Conservation (phyloP, 2,888 invertebrate genomes). For the Lomographa bimaculata region DNA sequence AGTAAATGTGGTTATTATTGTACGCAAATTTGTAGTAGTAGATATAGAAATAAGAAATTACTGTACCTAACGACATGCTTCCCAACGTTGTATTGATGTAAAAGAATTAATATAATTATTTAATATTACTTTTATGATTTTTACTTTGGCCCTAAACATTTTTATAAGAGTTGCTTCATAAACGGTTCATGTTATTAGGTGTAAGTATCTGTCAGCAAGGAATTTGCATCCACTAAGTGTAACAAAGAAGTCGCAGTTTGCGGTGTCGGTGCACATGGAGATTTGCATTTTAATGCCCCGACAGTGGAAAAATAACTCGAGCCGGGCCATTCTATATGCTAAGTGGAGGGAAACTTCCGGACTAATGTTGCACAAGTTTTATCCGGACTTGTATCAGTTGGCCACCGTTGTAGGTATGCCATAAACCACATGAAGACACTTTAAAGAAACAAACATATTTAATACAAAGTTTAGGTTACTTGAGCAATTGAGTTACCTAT, state of each 20-base stretch:
- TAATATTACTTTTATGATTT: too few species aligned
- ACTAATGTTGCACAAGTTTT: conserved; percentile 53
- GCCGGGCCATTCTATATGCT: conserved; percentile 59
- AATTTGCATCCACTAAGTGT: conserved; percentile 35
- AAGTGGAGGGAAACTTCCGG: conserved; percentile 52
- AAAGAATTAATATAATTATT: too few species aligned
- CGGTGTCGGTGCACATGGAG: conserved; percentile 43
- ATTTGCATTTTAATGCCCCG: conserved; percentile 64
- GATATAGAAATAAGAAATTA: too few species aligned
- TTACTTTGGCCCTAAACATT: too few species aligned
- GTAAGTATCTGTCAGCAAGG: conserved; percentile 16
- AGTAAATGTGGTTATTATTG: neutral
- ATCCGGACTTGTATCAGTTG: conserved; percentile 37
- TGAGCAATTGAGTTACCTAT: too few species aligned
- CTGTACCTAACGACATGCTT: too few species aligned
- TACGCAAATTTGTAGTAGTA: too few species aligned
- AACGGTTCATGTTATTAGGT: conserved; percentile 9
- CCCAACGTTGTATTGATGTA: too few species aligned
- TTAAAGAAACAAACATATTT: too few species aligned
- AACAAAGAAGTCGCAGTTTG: conserved; percentile 44
- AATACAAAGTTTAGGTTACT: too few species aligned
- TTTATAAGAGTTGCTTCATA: too few species aligned
- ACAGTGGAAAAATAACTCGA: conserved; percentile 57
- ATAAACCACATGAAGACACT: too few species aligned
- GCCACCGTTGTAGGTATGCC: neutral